A percentile compares a stretch with the other conserved stretches of the same genome.
Evolutionary conservation across 2,888 invertebrate genomes (phyloP).

Genomic region (Lasioglossum pauxillum): DNA sequence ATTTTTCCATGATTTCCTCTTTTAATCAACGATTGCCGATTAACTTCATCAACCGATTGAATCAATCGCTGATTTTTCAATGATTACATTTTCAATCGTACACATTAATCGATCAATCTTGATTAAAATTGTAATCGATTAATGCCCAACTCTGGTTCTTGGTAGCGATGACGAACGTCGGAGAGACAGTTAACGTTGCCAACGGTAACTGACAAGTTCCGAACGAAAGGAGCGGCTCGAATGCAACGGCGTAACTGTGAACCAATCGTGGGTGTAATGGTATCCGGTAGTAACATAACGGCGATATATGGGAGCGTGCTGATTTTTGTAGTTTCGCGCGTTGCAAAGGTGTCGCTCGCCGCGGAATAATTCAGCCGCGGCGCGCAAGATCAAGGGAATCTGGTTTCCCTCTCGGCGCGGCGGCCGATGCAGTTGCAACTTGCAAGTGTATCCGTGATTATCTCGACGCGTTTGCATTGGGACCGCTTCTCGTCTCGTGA

Average conservation of each 20-base stretch:
- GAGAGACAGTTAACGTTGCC: not conserved
- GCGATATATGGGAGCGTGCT: conserved; percentile 43
- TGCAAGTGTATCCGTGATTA: conserved; percentile 50
- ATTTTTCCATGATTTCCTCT: too few species aligned
- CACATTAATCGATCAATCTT: too few species aligned
- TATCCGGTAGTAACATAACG: conserved; percentile 59
- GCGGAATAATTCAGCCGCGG: conserved; percentile 52
- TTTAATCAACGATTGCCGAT: too few species aligned
- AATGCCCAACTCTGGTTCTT: not conserved
- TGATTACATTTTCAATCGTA: too few species aligned
- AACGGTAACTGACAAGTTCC: conserved; percentile 17
- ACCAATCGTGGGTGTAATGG: conserved; percentile 53
- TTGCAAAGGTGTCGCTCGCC: conserved; percentile 25
- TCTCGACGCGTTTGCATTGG: conserved; percentile 60
- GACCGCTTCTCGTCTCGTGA: conserved; percentile 62
- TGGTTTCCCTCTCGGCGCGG: conserved; percentile 64
- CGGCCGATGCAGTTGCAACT: conserved; percentile 37
- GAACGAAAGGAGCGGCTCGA: conserved; percentile 50
- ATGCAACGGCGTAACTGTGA: conserved; percentile 12
- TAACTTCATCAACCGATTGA: too few species aligned
- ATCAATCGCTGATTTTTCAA: too few species aligned
- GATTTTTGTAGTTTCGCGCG: conserved; percentile 46
- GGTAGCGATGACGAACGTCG: not conserved
- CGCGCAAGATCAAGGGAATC: conserved; percentile 81
- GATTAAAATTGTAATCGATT: too few species aligned